Conservation (phyloP, 1,140 invertebrate genomes). For the Manduca sexta region DNA sequence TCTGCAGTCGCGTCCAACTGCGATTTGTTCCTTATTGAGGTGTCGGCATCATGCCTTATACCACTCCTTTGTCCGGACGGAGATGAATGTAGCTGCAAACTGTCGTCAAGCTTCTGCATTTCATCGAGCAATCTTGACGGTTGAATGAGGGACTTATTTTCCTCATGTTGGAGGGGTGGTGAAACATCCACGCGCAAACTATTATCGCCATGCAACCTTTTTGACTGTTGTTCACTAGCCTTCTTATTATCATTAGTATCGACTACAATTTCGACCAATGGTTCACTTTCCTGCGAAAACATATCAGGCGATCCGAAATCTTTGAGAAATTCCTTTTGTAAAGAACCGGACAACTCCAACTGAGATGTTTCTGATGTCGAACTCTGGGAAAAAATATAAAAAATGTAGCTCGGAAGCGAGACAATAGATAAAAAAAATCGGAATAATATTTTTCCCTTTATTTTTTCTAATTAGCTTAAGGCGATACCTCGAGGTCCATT, state of each 20-base stretch:
- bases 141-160: conserved; percentile 6
- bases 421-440: background rate
- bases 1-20: conserved; percentile 21
- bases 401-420: background rate
- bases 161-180: too few species aligned
- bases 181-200: too few species aligned
- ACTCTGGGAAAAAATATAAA: background rate
- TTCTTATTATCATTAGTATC: background rate
- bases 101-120: conserved; percentile 46
- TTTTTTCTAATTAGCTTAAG: background rate
- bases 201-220: too few species aligned
- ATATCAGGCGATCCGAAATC: conserved; percentile 22
- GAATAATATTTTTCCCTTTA: background rate
- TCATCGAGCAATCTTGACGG: conserved; percentile 40
- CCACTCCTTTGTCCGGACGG: background rate
- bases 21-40: background rate
- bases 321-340: conserved; percentile 4
- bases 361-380: conserved; percentile 1
- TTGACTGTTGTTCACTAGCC: too few species aligned
- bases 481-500: too few species aligned
- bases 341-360: conserved; percentile 2
- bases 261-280: conserved; percentile 6
- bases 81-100: background rate
- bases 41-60: background rate
- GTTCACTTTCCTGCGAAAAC: conserved; percentile 24